Percentiles rank a stretch among this genome's conserved stretches.
These are phyloP conservation scores for Salticus scenicus DNA, from an alignment of 2,888 invertebrate genomes.

Conservation along the genomic window DNA sequence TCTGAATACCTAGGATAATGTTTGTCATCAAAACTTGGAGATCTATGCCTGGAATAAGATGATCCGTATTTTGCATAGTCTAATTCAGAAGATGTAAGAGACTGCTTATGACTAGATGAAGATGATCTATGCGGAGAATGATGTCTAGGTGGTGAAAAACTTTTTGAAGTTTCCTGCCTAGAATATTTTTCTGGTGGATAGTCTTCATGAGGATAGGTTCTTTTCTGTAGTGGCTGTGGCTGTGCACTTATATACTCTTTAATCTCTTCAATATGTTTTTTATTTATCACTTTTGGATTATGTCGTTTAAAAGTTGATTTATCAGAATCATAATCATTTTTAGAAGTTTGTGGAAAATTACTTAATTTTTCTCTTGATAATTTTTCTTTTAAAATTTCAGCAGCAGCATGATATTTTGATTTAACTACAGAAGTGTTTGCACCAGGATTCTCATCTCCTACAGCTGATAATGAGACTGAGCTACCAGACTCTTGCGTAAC, in stretches of 20 bases:
- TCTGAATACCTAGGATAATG: neutral
- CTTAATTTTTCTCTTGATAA: neutral
- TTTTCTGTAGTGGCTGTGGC: neutral
- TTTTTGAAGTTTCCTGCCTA: neutral
- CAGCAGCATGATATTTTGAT: neutral
- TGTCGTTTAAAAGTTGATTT: no score
- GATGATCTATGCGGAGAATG: neutral
- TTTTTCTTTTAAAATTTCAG: neutral
- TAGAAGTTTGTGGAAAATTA: no score
- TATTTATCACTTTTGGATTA: neutral
- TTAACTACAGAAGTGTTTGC: neutral
- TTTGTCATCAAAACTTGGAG: neutral
- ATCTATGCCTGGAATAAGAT: neutral
- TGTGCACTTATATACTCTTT: neutral
- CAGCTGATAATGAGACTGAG: no score
- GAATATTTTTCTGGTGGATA: neutral
- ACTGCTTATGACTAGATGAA: neutral
- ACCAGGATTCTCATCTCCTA: no score
- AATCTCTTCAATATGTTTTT: neutral
- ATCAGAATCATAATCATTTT: no score
- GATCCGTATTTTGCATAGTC: neutral
- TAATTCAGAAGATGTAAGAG: neutral
- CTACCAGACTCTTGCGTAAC: no score
- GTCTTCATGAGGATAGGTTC: neutral
- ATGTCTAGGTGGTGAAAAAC: neutral